phyloP scores from a whole-genome alignment of 2,888 invertebrate genomes.

The Trachelus stipa region DNA sequence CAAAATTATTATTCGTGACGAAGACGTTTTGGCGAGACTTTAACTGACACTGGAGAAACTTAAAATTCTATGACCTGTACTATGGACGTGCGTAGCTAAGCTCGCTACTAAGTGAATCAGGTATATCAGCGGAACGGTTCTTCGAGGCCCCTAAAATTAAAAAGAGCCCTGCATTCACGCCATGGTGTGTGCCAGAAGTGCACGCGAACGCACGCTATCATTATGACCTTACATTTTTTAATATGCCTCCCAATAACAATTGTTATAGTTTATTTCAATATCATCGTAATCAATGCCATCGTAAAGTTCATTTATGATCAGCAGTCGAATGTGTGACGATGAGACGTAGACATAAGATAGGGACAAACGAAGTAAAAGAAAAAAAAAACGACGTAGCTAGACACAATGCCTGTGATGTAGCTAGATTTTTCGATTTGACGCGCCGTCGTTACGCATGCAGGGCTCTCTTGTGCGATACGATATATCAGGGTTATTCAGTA shows the following conservation, averaged over 20 bases:
- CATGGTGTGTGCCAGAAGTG: slow-evolving; percentile 43
- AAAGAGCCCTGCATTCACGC: slow-evolving; percentile 52
- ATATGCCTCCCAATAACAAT: slow-evolving; percentile 42
- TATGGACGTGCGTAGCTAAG: not conserved
- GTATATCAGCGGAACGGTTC: slow-evolving; percentile 49
- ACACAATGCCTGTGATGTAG: slow-evolving; percentile 61
- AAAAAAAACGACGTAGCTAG: slow-evolving; percentile 43
- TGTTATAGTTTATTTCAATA: slow-evolving; percentile 36
- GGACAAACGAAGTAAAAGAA: slow-evolving; percentile 4
- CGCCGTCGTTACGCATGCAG: slow-evolving; percentile 48
- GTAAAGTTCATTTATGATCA: slow-evolving; percentile 46
- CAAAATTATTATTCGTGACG: not conserved
- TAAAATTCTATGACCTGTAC: not conserved
- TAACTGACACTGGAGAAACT: not conserved
- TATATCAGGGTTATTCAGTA: no score
- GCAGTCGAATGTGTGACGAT: slow-evolving; percentile 36
- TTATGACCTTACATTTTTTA: slow-evolving; percentile 54
- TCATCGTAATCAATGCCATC: slow-evolving; percentile 37
- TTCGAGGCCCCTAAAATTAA: slow-evolving; percentile 34
- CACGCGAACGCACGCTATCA: slow-evolving; percentile 29
- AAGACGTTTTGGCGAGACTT: not conserved
- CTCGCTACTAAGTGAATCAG: slow-evolving; percentile 12
- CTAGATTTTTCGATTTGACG: slow-evolving; percentile 48
- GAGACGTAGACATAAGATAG: slow-evolving; percentile 45
- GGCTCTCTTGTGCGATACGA: slow-evolving; percentile 31